Base-by-base conservation (phyloP, 2,888 invertebrate genomes). In the Lepetodrilus schrolli region DNA sequence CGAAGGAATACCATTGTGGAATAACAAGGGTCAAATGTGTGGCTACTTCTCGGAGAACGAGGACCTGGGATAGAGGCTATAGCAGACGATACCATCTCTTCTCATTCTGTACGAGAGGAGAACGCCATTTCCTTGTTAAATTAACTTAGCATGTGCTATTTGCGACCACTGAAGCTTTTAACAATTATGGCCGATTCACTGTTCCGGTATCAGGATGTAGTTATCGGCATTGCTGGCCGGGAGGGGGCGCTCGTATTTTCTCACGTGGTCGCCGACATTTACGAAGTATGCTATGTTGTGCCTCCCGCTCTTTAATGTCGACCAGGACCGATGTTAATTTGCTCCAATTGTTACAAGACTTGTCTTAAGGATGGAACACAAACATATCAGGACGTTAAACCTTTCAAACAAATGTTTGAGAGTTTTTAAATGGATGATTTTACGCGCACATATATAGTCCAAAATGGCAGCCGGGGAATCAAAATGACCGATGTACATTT, bases 181-280 rank as follows among this genome's bases (percentile, higher is more conserved):
- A 75, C 75, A 75, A 75, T 75, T 75, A 75, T 69, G 70, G 73
- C 66, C 75, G 72, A 75, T 75, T 75, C 75, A 65, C 30, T 47
- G 49, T 71, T 70, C 66, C 66, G 70, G 70, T 58, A 48, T 70
- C 75, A 49, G 72, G 73, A 75, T 68, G 73, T 72, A 58, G 75
- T 72, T 75, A 75, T 66, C 72, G 65, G 68, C 51, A 72, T 58
- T 73, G 75, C 70, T 58, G 75, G 75, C 72, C 75, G 75, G 65
- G 20, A 75, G 73, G 73, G 75, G 75, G 75, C 73, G 75, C 75
- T 49, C 30, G 65, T 75, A 70, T 75, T 75, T 75, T 69, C 51
- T 65, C 75, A 75, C 66, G 72, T 75, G 75, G 69, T 69, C 21
- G 13, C 37, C 75, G 75, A 75, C 75, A 75, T 75, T 75, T 75